phyloP scores from a whole-genome alignment of 1,140 invertebrate species.

The Maniola jurtina region DNA sequence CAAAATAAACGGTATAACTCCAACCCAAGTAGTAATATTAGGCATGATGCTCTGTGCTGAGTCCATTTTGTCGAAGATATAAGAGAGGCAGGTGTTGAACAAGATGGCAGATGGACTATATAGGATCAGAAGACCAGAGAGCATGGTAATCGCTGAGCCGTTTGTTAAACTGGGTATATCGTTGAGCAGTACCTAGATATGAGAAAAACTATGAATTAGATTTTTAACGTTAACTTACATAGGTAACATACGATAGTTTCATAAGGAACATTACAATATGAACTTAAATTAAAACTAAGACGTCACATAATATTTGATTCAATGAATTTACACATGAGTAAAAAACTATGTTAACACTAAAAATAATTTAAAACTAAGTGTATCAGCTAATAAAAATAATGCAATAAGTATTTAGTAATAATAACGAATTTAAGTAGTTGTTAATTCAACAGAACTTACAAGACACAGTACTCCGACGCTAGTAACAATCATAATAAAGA shows the following conservation, averaged over 20 bases:
- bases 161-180: slow-evolving; percentile 84
- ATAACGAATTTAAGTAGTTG: too few relatives aligned
- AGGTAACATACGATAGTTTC: too few relatives aligned
- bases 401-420: too few relatives aligned
- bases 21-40: slow-evolving; percentile 86
- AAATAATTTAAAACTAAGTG: too few relatives aligned
- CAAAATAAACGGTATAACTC: slow-evolving; percentile 86
- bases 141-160: slow-evolving; percentile 83
- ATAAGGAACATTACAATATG: too few relatives aligned
- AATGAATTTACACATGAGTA: too few relatives aligned
- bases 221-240: too few relatives aligned
- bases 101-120: slow-evolving; percentile 88
- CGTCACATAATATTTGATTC: too few relatives aligned
- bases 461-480: slow-evolving; percentile 84
- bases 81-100: slow-evolving; percentile 87
- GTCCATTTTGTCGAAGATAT: slow-evolving; percentile 90
- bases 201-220: too few relatives aligned
- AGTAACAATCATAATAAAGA: slow-evolving; percentile 84
- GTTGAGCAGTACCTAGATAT: slow-evolving; percentile 66
- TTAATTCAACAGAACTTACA: slow-evolving; percentile 72
- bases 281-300: too few relatives aligned
- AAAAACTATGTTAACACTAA: too few relatives aligned
- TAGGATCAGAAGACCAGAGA: slow-evolving; percentile 83
- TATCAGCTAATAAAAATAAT: too few relatives aligned
- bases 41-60: slow-evolving; percentile 89